Evolutionary conservation across 1,140 invertebrate genomes (phyloP).

Genomic region (Lordiphosa clarofinis): DNA sequence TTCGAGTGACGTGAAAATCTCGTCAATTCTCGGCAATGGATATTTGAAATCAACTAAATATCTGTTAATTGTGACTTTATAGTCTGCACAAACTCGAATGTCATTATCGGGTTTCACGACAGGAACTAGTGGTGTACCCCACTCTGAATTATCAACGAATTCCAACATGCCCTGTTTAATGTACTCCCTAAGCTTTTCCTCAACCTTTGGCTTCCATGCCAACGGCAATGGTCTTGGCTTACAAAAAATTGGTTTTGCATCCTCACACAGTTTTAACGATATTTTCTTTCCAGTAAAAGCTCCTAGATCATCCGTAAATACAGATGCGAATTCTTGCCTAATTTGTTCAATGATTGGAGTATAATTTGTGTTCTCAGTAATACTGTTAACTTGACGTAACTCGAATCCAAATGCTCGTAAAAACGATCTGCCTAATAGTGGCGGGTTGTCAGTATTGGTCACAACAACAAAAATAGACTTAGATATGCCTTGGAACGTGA

Average conservation of each 20-base stretch:
- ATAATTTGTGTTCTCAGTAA: neutral
- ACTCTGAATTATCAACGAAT: too few relatives aligned
- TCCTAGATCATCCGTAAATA: neutral
- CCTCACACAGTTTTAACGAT: too few relatives aligned
- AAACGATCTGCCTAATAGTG: too few relatives aligned
- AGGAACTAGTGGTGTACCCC: too few relatives aligned
- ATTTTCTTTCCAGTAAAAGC: neutral
- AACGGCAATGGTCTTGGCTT: neutral
- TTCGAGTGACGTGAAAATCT: too few relatives aligned
- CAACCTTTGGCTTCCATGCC: neutral
- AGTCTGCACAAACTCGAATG: neutral
- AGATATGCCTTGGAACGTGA: neutral
- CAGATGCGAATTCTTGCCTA: neutral
- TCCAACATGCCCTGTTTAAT: neutral
- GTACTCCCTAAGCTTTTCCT: neutral
- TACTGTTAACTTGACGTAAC: too few relatives aligned
- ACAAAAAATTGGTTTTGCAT: neutral
- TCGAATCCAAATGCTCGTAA: too few relatives aligned
- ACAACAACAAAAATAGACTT: neutral
- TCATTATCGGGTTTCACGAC: too few relatives aligned
- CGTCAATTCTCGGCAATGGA: too few relatives aligned
- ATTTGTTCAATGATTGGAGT: too few relatives aligned
- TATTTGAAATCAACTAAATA: neutral
- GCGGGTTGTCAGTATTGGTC: neutral
- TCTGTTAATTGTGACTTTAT: conserved; percentile 3